These are phyloP conservation scores for Pycnomerus fuliginosus DNA, from an alignment of 2,888 invertebrate species.

Conservation along the genomic window DNA sequence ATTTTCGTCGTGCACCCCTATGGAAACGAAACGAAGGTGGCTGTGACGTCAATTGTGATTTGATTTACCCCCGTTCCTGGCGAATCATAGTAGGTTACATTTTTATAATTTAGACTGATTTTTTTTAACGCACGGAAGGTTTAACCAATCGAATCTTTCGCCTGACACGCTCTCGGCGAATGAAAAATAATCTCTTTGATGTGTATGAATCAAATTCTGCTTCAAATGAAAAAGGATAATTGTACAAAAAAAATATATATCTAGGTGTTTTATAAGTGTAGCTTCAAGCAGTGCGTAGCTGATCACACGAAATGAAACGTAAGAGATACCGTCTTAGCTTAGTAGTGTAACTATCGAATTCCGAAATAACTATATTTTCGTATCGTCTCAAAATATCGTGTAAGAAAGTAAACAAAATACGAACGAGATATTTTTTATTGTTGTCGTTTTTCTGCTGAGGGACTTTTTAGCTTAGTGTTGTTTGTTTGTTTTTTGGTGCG, in stretches of 20 bases:
- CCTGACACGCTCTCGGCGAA: too few relatives aligned
- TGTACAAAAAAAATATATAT: slow-evolving; percentile 33
- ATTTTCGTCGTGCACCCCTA: too few relatives aligned
- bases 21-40: too few relatives aligned
- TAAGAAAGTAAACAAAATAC: slow-evolving; percentile 27
- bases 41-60: too few relatives aligned
- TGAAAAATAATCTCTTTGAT: slow-evolving; percentile 26
- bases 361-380: slow-evolving; percentile 51
- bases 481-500: slow-evolving; percentile 39
- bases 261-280: slow-evolving; percentile 49
- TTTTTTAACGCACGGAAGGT: too few relatives aligned
- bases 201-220: slow-evolving; percentile 27
- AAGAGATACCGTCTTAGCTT: slow-evolving; percentile 39
- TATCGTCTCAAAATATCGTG: slow-evolving; percentile 40
- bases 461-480: slow-evolving; percentile 28
- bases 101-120: too few relatives aligned
- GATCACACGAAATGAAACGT: slow-evolving; percentile 22
- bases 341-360: slow-evolving; percentile 44
- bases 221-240: slow-evolving; percentile 22
- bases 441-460: slow-evolving; percentile 37
- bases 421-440: slow-evolving; percentile 40
- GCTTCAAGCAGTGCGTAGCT: slow-evolving; percentile 42
- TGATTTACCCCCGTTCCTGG: too few relatives aligned
- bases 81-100: too few relatives aligned
- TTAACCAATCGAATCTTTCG: too few relatives aligned